Evolutionary conservation across 2,797 vertebrate genomes (phyloP), one percentile per base, ranked within the genome.

Genomic region (Triplophysa yarkandensis): DNA sequence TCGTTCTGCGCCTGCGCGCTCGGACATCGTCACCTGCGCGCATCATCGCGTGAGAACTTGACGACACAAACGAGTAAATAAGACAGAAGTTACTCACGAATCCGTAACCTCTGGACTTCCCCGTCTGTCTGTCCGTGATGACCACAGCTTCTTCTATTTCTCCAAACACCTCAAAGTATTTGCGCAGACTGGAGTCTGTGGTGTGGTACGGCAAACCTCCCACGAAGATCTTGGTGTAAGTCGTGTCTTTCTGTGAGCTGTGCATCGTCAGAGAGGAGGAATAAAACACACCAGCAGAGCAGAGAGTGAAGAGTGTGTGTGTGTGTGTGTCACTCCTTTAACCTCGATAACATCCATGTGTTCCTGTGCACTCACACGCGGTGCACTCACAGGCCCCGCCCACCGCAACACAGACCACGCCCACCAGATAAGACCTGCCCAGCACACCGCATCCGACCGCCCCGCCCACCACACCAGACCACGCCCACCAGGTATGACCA

Each of bases 61-160:
- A 39, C 10, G 14, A 43, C 4, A 1, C 34, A 11, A 41, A 43
- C 13, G 41, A 43, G 14, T 17, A 17, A 43, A 43, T 16, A 1
- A 43, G 19, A 54, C 4, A 41, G 48, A 14, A 50, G 13, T 7
- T 19, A 32, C 96, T 97, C 93, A 98, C 96, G 89, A 98, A 98
- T 89, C 96, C 96, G 82, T 98, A 98, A 83, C 96, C 96, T 84
- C 96, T 90, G 87, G 96, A 98, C 77, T 98, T 98, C 66, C 96
- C 96, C 2, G 96, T 98, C 90, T 98, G 96, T 69, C 95, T 89
- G 82, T 98, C 96, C 1, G 96, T 98, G 91, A 98, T 98, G 76
- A 98, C 96, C 60, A 98, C 96, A 71, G 96, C 96, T 83, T 98
- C 96, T 85, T 98, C 96, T 82, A 98, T 98, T 84, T 98, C 96